Percentiles rank a stretch among this genome's conserved stretches.
Evolutionary conservation across 2,113 vertebrate species (phyloP).

Genomic region (Anas platyrhynchos): DNA sequence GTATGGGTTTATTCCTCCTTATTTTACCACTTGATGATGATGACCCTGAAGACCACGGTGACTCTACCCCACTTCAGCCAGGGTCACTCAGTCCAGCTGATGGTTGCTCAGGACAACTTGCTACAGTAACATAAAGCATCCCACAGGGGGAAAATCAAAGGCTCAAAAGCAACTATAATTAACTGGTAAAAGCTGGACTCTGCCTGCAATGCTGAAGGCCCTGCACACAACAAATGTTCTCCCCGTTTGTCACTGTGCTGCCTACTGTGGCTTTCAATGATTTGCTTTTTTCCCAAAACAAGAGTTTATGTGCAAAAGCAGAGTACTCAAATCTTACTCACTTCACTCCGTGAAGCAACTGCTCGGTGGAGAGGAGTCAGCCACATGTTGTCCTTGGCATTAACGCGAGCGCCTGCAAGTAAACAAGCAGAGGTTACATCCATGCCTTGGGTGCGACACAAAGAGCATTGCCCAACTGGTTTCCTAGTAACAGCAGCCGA

Average conservation of each 20-base stretch:
- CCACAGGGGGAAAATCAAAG: neutral
- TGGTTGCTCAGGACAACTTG: neutral
- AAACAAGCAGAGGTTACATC: conserved; percentile 58
- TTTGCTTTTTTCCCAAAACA: neutral
- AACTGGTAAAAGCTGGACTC: neutral
- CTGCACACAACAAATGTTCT: neutral
- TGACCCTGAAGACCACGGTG: neutral
- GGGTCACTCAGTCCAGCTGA: neutral
- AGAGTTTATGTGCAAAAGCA: neutral
- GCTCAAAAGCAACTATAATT: neutral
- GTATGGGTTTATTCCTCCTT: neutral
- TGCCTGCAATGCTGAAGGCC: neutral
- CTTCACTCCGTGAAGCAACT: conserved; percentile 95
- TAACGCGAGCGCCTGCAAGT: conserved; percentile 91
- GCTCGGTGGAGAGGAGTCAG: conserved; percentile 96
- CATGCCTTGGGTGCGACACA: neutral
- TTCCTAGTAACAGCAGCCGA: neutral
- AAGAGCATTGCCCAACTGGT: neutral
- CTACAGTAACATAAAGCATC: neutral
- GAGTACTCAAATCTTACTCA: conserved; percentile 69
- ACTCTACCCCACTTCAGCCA: neutral
- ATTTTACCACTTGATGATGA: neutral
- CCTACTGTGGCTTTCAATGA: rapidly evolving
- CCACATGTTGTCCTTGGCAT: conserved; percentile 99
- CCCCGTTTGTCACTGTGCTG: neutral